Evolutionary conservation across 1,140 invertebrate species (phyloP).

Genomic region (Drosophila watanabei): DNA sequence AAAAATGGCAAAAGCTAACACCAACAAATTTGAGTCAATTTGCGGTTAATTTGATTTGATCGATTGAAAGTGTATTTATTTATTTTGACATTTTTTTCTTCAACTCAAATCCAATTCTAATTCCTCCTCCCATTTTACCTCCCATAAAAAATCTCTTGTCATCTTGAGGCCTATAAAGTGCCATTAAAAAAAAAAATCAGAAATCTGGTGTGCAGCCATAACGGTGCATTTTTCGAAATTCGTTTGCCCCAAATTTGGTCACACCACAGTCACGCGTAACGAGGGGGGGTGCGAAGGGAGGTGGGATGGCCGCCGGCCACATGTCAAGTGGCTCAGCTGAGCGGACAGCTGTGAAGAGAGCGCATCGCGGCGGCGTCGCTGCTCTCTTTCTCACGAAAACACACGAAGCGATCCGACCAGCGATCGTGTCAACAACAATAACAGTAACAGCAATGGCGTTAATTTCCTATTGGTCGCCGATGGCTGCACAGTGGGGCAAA

Average conservation of each 20-base stretch:
- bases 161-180: constrained; percentile 19
- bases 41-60: constrained; percentile 19
- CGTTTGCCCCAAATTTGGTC: constrained; percentile 56
- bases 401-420: constrained; percentile 33
- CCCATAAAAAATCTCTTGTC: background rate
- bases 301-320: constrained; percentile 19
- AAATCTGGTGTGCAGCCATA: constrained; percentile 32
- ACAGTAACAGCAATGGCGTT: constrained; percentile 61
- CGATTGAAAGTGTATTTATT: constrained; percentile 10
- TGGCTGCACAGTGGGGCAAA: constrained; percentile 36
- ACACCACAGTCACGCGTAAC: constrained; percentile 48
- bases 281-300: constrained; percentile 6
- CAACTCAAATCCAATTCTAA: background rate
- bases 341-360: constrained; percentile 30
- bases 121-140: background rate
- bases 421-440: constrained; percentile 45
- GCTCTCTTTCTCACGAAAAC: constrained; percentile 26
- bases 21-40: constrained; percentile 17
- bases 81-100: background rate
- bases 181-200: constrained; percentile 9
- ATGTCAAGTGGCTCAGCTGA: constrained; percentile 41
- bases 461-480: constrained; percentile 61
- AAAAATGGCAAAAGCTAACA: constrained; percentile 24
- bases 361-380: background rate
- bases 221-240: constrained; percentile 49